Conservation (phyloP, 2,113 vertebrate genomes). For the Hirundichthys speculiger region DNA sequence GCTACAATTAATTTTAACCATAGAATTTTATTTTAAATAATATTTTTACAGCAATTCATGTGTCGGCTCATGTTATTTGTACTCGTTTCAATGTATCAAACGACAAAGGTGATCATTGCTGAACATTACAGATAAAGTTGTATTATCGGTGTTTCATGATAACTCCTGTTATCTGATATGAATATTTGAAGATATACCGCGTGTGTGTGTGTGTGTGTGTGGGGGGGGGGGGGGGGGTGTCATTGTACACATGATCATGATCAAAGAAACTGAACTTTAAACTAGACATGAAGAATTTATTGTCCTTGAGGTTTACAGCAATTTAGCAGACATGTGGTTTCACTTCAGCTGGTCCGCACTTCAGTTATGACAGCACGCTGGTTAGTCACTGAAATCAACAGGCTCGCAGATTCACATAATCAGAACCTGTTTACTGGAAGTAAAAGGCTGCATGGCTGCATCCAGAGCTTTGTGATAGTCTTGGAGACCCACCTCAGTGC, state of each 20-base stretch:
- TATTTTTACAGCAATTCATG: neutral
- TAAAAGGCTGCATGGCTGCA: slow-evolving; percentile 84
- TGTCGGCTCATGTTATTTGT: neutral
- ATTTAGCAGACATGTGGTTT: neutral
- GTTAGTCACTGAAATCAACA: neutral
- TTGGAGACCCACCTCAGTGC: slow-evolving; percentile 79
- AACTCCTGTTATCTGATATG: neutral
- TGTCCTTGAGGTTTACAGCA: slow-evolving; percentile 11
- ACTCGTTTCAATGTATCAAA: neutral
- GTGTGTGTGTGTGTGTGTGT: slow-evolving; percentile 5
- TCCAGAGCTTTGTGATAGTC: slow-evolving; percentile 85
- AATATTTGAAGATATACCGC: slow-evolving; percentile 4
- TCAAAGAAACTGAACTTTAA: slow-evolving; percentile 50
- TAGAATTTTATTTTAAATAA: no score
- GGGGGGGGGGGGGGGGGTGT: slow-evolving; percentile 16
- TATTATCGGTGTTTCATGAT: slow-evolving; percentile 4
- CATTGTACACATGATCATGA: slow-evolving; percentile 3
- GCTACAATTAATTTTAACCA: no score
- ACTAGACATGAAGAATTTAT: slow-evolving; percentile 36
- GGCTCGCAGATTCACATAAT: slow-evolving; percentile 88
- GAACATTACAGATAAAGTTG: slow-evolving; percentile 19
- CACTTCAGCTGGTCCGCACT: neutral
- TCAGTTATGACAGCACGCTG: neutral
- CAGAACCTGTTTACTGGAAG: slow-evolving; percentile 90
- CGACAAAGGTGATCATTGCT: neutral